phyloP scores from a whole-genome alignment of 92 coral and sea anemone genomes.

The Heteractis magnifica region DNA sequence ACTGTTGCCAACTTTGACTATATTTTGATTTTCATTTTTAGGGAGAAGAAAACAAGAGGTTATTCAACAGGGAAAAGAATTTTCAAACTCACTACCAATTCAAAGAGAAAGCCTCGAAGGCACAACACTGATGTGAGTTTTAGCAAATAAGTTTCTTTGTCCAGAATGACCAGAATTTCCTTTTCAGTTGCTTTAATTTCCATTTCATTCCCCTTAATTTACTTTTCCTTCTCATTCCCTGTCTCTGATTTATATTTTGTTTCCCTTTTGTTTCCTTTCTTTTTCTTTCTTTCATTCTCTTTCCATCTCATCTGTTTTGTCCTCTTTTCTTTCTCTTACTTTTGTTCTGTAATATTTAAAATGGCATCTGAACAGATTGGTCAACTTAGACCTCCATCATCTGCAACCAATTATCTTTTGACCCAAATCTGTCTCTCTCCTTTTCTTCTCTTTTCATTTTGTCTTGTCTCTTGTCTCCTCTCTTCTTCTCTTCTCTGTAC shows the following conservation, averaged over 20 bases:
- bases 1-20: too few species aligned
- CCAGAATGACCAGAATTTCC: background rate
- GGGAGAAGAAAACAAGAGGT: constrained; percentile 88
- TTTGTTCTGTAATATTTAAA: too few species aligned
- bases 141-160: background rate
- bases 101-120: constrained; percentile 80
- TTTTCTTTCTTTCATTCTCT: too few species aligned
- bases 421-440: too few species aligned
- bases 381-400: too few species aligned
- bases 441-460: background rate
- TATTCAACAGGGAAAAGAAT: constrained; percentile 86
- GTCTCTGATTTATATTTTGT: background rate
- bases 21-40: background rate
- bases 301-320: too few species aligned
- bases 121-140: constrained; percentile 85
- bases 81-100: constrained; percentile 69
- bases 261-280: background rate
- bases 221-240: background rate
- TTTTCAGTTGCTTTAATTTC: background rate
- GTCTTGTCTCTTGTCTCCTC: background rate
- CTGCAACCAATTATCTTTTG: too few species aligned
- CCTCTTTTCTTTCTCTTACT: too few species aligned
- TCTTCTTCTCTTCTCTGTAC: background rate
- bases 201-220: background rate
- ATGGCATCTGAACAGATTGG: too few species aligned